phyloP scores from a whole-genome alignment of 2,797 vertebrate genomes.

The Melanotaenia boesemani region DNA sequence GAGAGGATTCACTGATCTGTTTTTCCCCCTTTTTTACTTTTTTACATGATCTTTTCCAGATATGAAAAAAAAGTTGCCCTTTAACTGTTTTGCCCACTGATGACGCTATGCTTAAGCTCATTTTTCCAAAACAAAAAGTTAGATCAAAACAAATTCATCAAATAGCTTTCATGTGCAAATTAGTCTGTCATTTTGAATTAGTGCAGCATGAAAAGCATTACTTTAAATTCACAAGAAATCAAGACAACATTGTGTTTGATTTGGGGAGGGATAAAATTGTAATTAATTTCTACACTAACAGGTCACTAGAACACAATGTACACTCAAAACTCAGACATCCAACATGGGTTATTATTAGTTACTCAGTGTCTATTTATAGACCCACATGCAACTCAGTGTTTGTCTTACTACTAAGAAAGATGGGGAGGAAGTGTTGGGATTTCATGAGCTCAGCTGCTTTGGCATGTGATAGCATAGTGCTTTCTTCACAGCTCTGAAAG shows the following conservation, averaged over 20 bases:
- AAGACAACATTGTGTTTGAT: constrained; percentile 34
- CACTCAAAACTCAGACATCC: constrained; percentile 40
- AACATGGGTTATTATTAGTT: constrained; percentile 64
- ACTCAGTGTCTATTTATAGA: constrained; percentile 63
- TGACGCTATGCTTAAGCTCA: not conserved
- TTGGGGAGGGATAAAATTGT: constrained; percentile 13
- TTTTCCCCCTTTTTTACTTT: constrained; percentile 7
- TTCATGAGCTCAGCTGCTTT: constrained; percentile 38
- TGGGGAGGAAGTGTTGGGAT: constrained; percentile 14
- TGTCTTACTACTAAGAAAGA: constrained; percentile 44
- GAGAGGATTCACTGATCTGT: constrained; percentile 41
- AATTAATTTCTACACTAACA: constrained; percentile 47
- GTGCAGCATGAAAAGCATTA: constrained; percentile 8
- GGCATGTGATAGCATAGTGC: constrained; percentile 20
- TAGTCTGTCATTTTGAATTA: not conserved
- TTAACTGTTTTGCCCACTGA: not conserved
- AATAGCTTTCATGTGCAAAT: constrained; percentile 3
- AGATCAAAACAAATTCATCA: not conserved
- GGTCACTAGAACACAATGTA: constrained; percentile 53
- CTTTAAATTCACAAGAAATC: constrained; percentile 11
- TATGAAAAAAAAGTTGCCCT: constrained; percentile 18
- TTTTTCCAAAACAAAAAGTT: constrained; percentile 11
- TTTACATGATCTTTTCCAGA: constrained; percentile 15
- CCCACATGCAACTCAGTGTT: constrained; percentile 23
- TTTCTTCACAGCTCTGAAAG: constrained; percentile 29